These are phyloP conservation scores for Nomada ruficornis DNA, from an alignment of 2,888 invertebrate species.

Conservation along the genomic window DNA sequence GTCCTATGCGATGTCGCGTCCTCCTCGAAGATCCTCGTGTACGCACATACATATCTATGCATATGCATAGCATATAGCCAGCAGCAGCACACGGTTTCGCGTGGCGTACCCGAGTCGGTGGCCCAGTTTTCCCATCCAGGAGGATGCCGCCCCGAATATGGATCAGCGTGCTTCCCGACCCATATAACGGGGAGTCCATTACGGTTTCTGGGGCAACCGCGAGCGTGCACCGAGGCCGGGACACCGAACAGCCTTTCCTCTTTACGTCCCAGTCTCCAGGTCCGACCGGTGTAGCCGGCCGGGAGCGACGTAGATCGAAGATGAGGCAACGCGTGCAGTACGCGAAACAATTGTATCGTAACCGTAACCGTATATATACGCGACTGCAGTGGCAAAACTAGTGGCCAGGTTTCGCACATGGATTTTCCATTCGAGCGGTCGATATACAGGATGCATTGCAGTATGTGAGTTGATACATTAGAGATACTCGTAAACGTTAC, in stretches of 20 bases:
- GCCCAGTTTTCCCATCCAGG: slow-evolving; percentile 77
- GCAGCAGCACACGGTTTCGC: slow-evolving; percentile 68
- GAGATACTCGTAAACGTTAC: too few relatives aligned
- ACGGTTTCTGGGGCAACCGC: slow-evolving; percentile 58
- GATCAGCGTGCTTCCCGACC: slow-evolving; percentile 69
- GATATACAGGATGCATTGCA: too few relatives aligned
- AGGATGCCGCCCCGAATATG: slow-evolving; percentile 77
- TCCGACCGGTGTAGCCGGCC: slow-evolving; percentile 40
- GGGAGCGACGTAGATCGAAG: slow-evolving; percentile 38
- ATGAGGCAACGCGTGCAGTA: slow-evolving; percentile 47
- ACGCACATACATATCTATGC: too few relatives aligned
- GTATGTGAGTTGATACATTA: too few relatives aligned
- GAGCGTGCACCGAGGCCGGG: slow-evolving; percentile 38
- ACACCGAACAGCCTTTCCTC: slow-evolving; percentile 52
- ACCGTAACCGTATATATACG: neutral
- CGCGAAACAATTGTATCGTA: slow-evolving; percentile 18
- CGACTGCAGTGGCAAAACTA: neutral
- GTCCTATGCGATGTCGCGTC: too few relatives aligned
- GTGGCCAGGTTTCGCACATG: too few relatives aligned
- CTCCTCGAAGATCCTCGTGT: too few relatives aligned
- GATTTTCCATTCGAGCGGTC: too few relatives aligned
- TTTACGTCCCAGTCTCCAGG: slow-evolving; percentile 43
- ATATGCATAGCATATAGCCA: neutral
- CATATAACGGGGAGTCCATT: slow-evolving; percentile 57
- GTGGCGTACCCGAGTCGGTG: slow-evolving; percentile 65